Percentiles rank a stretch among this genome's conserved stretches.
These are phyloP conservation scores for Accipiter fasciatus DNA, from an alignment of 2,797 vertebrate species.

Conservation along the genomic window DNA sequence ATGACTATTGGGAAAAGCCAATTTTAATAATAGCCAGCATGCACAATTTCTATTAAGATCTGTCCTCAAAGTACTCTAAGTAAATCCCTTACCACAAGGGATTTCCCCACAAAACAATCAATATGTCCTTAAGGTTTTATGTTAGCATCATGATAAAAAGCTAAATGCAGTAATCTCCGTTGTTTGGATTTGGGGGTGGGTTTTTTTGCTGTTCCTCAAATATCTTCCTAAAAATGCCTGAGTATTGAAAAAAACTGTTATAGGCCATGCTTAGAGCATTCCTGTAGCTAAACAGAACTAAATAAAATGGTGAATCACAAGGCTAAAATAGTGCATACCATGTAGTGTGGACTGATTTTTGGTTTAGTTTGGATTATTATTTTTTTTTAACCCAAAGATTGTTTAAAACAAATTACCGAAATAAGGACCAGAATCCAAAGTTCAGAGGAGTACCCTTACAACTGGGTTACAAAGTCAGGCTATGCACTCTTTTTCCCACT, in stretches of 20 bases:
- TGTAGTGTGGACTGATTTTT: background rate
- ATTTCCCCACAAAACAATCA: conserved; percentile 24
- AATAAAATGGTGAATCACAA: conserved; percentile 29
- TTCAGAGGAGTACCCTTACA: background rate
- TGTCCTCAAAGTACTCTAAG: background rate
- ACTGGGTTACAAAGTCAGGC: background rate
- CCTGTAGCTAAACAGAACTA: background rate
- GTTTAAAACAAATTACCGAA: background rate
- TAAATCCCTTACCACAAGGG: background rate
- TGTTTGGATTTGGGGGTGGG: rapidly evolving
- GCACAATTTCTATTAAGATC: background rate
- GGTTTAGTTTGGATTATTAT: background rate
- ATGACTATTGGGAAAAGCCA: background rate
- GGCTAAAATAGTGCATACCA: background rate
- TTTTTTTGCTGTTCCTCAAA: background rate
- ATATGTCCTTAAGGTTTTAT: conserved; percentile 5
- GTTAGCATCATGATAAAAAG: background rate
- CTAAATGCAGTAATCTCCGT: background rate
- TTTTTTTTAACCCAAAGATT: background rate
- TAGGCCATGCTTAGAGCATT: background rate
- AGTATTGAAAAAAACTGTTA: background rate
- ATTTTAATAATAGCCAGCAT: background rate
- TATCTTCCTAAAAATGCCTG: background rate
- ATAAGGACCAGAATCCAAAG: background rate
- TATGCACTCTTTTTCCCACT: background rate